phyloP scores from a whole-genome alignment of 2,113 vertebrate species.

The Columbina picui region DNA sequence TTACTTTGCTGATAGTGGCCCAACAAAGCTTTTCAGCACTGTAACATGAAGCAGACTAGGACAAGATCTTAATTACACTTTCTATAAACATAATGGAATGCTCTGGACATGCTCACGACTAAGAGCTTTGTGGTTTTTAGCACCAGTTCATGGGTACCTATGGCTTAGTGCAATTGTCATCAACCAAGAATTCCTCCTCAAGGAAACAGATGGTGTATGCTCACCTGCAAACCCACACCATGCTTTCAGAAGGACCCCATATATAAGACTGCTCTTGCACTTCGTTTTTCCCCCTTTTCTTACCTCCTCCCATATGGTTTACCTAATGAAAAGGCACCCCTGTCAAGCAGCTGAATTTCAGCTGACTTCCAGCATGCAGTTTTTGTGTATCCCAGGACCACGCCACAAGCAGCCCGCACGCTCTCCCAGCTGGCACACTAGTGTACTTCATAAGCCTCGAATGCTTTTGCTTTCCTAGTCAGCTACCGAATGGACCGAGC shows the following conservation, averaged over 20 bases:
- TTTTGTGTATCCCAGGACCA: not conserved
- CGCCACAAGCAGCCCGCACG: not conserved
- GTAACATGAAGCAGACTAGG: slow-evolving; percentile 41
- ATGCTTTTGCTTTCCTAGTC: not conserved
- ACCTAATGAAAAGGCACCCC: not conserved
- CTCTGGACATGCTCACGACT: not conserved
- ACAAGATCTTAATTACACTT: slow-evolving; percentile 37
- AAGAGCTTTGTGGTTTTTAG: not conserved
- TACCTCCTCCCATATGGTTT: not conserved
- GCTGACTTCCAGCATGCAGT: not conserved
- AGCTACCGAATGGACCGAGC: not conserved
- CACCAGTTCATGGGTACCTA: not conserved
- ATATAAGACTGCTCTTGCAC: not conserved
- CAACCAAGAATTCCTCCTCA: not conserved
- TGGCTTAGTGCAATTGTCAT: not conserved
- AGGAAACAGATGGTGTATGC: not conserved
- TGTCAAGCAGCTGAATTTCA: not conserved
- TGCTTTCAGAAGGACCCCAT: not conserved
- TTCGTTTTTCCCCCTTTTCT: not conserved
- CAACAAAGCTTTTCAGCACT: slow-evolving; percentile 49
- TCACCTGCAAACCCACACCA: not conserved
- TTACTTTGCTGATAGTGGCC: slow-evolving; percentile 6
- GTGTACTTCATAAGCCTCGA: not conserved
- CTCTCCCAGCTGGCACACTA: not conserved
- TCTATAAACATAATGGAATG: not conserved